phyloP scores from a whole-genome alignment of 2,888 invertebrate species.

The Zhengitettix transpicula region DNA sequence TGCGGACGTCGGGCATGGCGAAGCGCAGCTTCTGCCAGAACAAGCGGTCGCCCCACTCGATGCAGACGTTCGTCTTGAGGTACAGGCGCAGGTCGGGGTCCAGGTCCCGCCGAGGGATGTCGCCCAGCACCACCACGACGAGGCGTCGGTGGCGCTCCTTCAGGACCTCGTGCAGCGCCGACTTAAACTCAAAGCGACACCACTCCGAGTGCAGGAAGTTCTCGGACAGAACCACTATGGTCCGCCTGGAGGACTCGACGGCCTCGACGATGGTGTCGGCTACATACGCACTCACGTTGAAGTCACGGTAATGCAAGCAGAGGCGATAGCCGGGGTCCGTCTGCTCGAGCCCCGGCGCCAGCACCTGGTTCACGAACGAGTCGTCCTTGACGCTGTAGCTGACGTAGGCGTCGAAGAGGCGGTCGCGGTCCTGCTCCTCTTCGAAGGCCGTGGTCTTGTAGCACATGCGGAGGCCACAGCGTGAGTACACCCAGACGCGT shows the following conservation, averaged over 20 bases:
- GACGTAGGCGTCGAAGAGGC: slow-evolving; percentile 88
- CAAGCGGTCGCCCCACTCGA: slow-evolving; percentile 85
- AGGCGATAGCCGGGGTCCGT: slow-evolving; percentile 61
- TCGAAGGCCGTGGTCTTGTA: slow-evolving; percentile 67
- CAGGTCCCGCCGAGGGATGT: slow-evolving; percentile 72
- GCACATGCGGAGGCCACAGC: slow-evolving; percentile 72
- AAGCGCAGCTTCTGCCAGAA: slow-evolving; percentile 94
- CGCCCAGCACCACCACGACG: slow-evolving; percentile 79
- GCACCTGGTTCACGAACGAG: slow-evolving; percentile 72
- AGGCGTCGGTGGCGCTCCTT: slow-evolving; percentile 72
- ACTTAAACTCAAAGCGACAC: slow-evolving; percentile 88
- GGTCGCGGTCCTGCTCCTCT: slow-evolving; percentile 54
- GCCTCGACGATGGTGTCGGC: slow-evolving; percentile 87
- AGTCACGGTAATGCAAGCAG: slow-evolving; percentile 82
- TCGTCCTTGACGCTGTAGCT: slow-evolving; percentile 90
- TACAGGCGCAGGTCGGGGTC: slow-evolving; percentile 82
- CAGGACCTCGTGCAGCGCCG: slow-evolving; percentile 77
- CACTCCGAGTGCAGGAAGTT: slow-evolving; percentile 92
- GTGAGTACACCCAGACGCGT: slow-evolving; percentile 71
- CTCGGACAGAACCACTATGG: slow-evolving; percentile 77
- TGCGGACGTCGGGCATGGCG: slow-evolving; percentile 62
- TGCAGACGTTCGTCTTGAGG: slow-evolving; percentile 77
- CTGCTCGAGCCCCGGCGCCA: slow-evolving; percentile 74
- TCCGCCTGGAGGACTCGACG: slow-evolving; percentile 76
- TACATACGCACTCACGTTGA: slow-evolving; percentile 73